phyloP scores from a whole-genome alignment of 2,113 vertebrate species.

The Numenius arquata region DNA sequence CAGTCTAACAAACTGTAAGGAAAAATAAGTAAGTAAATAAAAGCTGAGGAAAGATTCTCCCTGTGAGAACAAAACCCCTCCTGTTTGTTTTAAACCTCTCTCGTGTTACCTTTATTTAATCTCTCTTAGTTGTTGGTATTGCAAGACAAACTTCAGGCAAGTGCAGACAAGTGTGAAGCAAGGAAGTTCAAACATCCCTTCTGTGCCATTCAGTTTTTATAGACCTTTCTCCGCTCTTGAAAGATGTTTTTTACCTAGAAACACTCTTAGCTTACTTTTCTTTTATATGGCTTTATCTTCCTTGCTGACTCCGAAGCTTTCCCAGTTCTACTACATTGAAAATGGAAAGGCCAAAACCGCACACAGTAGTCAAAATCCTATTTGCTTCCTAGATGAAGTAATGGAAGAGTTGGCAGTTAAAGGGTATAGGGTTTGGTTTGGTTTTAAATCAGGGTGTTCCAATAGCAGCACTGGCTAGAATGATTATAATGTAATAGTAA shows the following conservation, averaged over 20 bases:
- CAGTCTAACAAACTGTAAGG: neutral
- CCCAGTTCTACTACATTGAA: neutral
- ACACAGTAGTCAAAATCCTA: neutral
- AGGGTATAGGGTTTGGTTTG: neutral
- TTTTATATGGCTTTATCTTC: neutral
- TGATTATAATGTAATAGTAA: neutral
- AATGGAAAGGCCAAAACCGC: neutral
- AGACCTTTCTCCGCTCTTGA: neutral
- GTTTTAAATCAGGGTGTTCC: neutral
- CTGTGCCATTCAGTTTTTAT: neutral
- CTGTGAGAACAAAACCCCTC: neutral
- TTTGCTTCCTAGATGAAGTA: neutral
- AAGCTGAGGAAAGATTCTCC: neutral
- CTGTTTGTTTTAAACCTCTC: neutral
- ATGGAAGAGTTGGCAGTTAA: neutral
- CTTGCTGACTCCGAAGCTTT: neutral
- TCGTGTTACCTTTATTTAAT: neutral
- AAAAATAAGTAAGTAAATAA: neutral
- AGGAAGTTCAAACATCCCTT: neutral
- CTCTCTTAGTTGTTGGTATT: neutral
- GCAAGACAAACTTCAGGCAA: neutral
- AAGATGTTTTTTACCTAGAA: neutral
- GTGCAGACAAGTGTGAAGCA: neutral
- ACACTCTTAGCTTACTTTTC: neutral
- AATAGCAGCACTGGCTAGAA: neutral